Conservation (phyloP, 1,140 invertebrate species). For the Forficula auricularia region DNA sequence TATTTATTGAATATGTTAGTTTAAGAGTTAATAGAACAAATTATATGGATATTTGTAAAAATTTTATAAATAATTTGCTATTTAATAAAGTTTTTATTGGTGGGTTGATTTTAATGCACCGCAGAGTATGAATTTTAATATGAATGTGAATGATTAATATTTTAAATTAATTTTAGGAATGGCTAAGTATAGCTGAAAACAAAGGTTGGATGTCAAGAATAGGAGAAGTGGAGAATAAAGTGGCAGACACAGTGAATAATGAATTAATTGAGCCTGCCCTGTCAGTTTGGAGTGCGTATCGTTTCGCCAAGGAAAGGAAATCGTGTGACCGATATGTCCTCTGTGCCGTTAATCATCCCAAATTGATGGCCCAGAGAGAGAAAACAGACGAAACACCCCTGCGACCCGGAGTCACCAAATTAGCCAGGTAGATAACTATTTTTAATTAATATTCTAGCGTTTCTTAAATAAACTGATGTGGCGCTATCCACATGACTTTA, state of each 20-base stretch:
- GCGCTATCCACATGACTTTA: too few relatives aligned
- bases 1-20: too few relatives aligned
- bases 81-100: too few relatives aligned
- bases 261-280: constrained; percentile 60
- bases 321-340: constrained; percentile 57
- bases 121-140: too few relatives aligned
- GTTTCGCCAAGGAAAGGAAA: constrained; percentile 44
- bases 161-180: constrained; percentile 35
- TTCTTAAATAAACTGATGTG: too few relatives aligned
- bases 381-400: constrained; percentile 31
- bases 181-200: constrained; percentile 43
- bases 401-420: constrained; percentile 44
- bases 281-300: constrained; percentile 46
- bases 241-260: constrained; percentile 58
- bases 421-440: constrained; percentile 27
- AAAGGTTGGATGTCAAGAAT: constrained; percentile 29
- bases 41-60: too few relatives aligned
- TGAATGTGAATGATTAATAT: too few relatives aligned
- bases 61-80: too few relatives aligned
- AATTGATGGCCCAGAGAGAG: neutral
- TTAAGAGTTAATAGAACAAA: too few relatives aligned
- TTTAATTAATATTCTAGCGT: too few relatives aligned
- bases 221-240: constrained; percentile 46
- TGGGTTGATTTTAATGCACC: too few relatives aligned
- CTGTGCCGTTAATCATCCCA: constrained; percentile 42